A percentile compares a stretch with the other conserved stretches of the same genome.
phyloP scores from a whole-genome alignment of 2,888 invertebrate species.

The Apodemia mormo region DNA sequence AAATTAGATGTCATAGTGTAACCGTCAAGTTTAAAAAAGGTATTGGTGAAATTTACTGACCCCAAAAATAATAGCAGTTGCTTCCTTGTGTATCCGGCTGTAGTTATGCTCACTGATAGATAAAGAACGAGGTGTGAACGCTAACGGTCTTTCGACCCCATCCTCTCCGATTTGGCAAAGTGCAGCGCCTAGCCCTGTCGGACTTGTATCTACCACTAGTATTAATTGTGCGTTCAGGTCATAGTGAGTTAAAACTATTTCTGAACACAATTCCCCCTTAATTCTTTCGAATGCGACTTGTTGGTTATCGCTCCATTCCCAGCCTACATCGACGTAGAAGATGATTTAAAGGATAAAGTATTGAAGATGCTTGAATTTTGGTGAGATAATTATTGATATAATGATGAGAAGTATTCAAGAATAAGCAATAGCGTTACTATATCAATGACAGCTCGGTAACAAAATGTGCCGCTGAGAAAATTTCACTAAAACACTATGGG shows the following conservation, averaged over 20 bases:
- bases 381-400: too few species aligned
- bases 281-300: conserved; percentile 19
- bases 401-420: too few species aligned
- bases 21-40: background rate
- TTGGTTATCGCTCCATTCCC: conserved; percentile 28
- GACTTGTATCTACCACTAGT: conserved; percentile 30
- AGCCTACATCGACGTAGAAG: conserved; percentile 29
- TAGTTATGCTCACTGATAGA: conserved; percentile 35
- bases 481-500: too few species aligned
- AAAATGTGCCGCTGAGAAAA: too few species aligned
- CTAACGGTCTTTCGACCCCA: conserved; percentile 34
- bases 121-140: conserved; percentile 39
- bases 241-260: conserved; percentile 27
- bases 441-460: too few species aligned
- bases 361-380: too few species aligned
- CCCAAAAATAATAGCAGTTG: conserved; percentile 26
- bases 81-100: conserved; percentile 33
- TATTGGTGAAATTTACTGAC: conserved; percentile 25
- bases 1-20: too few species aligned
- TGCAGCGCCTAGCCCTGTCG: conserved; percentile 28
- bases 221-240: conserved; percentile 25
- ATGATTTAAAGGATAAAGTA: conserved; percentile 33
- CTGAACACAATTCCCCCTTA: conserved; percentile 25
- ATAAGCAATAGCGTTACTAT: too few species aligned
- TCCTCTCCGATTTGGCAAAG: conserved; percentile 28